A percentile compares a stretch with the other conserved stretches of the same genome.
Evolutionary conservation across 2,797 vertebrate species (phyloP).

Genomic region (Thunnus albacares): DNA sequence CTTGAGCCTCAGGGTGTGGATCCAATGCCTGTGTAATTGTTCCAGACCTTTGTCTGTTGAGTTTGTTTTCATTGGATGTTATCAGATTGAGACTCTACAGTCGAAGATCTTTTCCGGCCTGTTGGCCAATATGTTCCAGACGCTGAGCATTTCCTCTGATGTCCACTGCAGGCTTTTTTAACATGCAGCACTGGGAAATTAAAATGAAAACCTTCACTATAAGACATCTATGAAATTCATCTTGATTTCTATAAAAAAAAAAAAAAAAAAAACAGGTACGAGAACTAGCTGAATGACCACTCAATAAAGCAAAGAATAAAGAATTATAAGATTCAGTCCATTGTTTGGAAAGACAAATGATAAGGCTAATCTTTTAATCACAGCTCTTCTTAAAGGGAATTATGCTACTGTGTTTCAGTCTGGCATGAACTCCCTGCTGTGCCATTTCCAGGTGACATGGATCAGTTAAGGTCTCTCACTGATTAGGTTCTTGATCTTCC

Average conservation of each 20-base stretch:
- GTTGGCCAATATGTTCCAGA: constrained; percentile 22
- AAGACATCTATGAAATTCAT: not conserved
- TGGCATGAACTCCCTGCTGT: constrained; percentile 58
- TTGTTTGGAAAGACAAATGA: constrained; percentile 31
- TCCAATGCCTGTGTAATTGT: constrained; percentile 11
- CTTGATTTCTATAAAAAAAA: not conserved
- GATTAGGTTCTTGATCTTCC: constrained; percentile 73
- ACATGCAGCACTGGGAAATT: constrained; percentile 1
- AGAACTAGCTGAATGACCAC: not conserved
- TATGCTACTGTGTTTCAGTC: constrained; percentile 51
- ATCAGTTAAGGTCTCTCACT: constrained; percentile 63
- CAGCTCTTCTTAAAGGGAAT: constrained; percentile 52
- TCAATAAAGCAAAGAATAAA: not conserved
- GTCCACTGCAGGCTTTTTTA: constrained; percentile 15
- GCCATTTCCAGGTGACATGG: constrained; percentile 63
- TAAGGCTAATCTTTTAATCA: constrained; percentile 50
- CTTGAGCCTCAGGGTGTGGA: not conserved
- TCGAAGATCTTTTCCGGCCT: constrained; percentile 32
- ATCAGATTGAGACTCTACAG: constrained; percentile 45
- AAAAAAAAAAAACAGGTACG: not conserved
- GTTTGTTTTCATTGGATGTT: constrained; percentile 36
- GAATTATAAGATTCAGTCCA: constrained; percentile 8
- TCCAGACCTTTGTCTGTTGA: constrained; percentile 33
- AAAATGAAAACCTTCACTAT: constrained; percentile 1
- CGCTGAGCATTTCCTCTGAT: constrained; percentile 21